Conservation (phyloP, 2,797 vertebrate genomes). For the Falco novaeseelandiae region DNA sequence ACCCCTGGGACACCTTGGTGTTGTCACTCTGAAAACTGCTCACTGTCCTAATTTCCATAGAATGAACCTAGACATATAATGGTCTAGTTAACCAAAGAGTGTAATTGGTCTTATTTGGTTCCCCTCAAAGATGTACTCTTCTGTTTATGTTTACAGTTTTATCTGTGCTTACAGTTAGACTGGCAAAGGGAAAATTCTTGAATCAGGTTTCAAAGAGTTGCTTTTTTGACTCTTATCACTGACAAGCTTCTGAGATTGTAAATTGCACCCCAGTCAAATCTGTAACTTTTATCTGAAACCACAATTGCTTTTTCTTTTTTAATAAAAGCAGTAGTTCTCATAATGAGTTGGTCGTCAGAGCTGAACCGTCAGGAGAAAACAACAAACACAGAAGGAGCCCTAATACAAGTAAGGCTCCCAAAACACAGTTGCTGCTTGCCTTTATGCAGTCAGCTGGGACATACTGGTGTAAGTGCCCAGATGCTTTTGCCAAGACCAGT, state of each 20-base stretch:
- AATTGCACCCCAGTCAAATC: neutral
- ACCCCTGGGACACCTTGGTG: neutral
- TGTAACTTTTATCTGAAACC: neutral
- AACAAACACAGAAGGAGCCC: neutral
- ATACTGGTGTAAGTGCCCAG: neutral
- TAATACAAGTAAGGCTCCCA: neutral
- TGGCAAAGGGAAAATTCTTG: neutral
- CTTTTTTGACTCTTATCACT: neutral
- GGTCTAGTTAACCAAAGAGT: neutral
- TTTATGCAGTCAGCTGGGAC: neutral
- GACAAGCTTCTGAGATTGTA: neutral
- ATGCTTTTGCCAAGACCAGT: neutral
- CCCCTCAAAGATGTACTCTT: neutral
- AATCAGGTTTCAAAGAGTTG: neutral
- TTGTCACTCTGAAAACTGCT: neutral
- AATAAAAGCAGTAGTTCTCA: neutral
- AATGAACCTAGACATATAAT: neutral
- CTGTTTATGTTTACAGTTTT: neutral
- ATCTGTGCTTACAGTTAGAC: neutral
- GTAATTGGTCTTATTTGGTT: neutral
- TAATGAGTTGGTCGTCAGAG: neutral
- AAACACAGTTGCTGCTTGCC: neutral
- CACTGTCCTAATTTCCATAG: neutral
- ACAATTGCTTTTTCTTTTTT: neutral
- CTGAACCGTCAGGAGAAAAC: neutral